A percentile compares a stretch with the other conserved stretches of the same genome.
Conservation (phyloP, 2,888 invertebrate species). For the Halictus ligatus region DNA sequence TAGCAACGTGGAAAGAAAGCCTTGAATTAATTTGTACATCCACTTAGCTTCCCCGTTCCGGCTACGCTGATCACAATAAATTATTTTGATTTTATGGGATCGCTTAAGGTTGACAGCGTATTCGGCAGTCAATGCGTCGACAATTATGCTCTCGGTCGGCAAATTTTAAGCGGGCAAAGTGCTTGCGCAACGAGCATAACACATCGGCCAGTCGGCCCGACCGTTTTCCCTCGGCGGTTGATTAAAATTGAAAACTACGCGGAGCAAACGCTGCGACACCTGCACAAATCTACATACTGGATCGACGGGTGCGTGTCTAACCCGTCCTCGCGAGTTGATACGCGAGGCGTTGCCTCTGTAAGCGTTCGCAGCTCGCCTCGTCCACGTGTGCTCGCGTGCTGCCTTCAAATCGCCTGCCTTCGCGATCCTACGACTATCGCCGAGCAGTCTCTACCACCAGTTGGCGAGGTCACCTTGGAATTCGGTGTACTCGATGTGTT, state of each 20-base stretch:
- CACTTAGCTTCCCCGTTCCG: not conserved
- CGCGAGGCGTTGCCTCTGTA: conserved; percentile 47
- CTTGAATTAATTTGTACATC: not conserved
- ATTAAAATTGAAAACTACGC: conserved; percentile 77
- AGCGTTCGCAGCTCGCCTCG: conserved; percentile 14
- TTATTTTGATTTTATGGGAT: not conserved
- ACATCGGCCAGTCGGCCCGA: conserved; percentile 8
- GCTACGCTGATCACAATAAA: not conserved
- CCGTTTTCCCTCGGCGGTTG: conserved; percentile 30
- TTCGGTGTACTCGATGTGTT: not conserved
- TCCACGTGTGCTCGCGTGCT: conserved; percentile 44
- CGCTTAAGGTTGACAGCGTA: not conserved
- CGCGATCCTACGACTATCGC: conserved; percentile 22
- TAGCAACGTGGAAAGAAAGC: not conserved
- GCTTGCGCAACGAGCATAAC: not conserved
- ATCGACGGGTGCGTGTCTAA: conserved; percentile 72
- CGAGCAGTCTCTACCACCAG: not conserved
- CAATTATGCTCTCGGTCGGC: no score
- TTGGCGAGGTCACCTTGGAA: not conserved
- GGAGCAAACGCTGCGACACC: conserved; percentile 72
- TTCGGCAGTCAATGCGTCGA: not conserved
- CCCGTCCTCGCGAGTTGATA: conserved; percentile 50
- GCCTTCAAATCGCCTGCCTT: conserved; percentile 57
- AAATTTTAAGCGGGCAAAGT: not conserved
- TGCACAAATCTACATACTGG: conserved; percentile 79